A percentile compares a stretch with the other conserved stretches of the same genome.
phyloP scores from a whole-genome alignment of 1,140 invertebrate genomes.

The Lucilia sericata region DNA sequence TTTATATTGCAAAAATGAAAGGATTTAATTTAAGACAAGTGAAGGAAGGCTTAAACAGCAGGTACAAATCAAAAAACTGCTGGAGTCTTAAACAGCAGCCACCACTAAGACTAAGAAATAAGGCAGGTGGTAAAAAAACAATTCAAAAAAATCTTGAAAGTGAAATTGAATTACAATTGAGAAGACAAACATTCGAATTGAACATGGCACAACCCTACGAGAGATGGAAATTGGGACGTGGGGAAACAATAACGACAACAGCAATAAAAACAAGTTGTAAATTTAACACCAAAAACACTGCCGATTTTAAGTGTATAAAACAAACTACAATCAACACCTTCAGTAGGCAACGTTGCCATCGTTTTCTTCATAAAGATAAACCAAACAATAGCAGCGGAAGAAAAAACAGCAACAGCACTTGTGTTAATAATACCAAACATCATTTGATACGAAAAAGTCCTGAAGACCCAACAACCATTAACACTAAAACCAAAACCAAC shows the following conservation, averaged over 20 bases:
- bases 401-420: constrained; percentile 1
- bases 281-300: constrained; percentile 21
- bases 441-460: not conserved
- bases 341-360: not conserved
- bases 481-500: not conserved
- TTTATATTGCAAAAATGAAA: constrained; percentile 23
- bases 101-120: not conserved
- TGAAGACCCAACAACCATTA: not conserved
- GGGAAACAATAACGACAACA: constrained; percentile 8
- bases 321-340: constrained; percentile 20
- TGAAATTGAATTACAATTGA: not conserved
- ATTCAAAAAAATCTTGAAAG: not conserved
- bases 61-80: not conserved
- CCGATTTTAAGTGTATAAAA: not conserved
- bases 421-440: not conserved
- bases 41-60: not conserved
- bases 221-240: not conserved
- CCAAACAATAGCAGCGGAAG: not conserved
- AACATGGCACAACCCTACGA: not conserved
- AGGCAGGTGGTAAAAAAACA: not conserved
- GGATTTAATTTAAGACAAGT: not conserved
- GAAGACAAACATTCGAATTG: not conserved
- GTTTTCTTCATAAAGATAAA: not conserved
- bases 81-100: not conserved
- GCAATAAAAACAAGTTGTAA: constrained; percentile 13